These are phyloP conservation scores for Aleiodes testaceus DNA, from an alignment of 2,888 invertebrate species.

Conservation along the genomic window DNA sequence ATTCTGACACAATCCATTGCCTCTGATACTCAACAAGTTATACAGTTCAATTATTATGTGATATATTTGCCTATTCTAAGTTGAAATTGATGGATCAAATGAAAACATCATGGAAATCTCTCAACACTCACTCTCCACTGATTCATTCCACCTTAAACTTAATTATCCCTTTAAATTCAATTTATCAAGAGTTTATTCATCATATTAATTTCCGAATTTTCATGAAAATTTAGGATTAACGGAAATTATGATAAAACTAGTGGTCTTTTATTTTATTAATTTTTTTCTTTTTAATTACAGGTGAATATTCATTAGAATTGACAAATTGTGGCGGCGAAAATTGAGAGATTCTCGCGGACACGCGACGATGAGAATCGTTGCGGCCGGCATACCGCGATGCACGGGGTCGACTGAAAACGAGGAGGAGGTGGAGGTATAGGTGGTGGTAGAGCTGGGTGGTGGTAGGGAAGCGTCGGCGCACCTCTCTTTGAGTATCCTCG, in stretches of 20 bases:
- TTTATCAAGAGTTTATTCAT: neutral
- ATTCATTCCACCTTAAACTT: conserved; percentile 28
- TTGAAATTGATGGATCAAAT: neutral
- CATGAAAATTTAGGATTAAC: neutral
- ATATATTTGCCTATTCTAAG: no score
- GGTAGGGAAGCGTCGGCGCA: conserved; percentile 53
- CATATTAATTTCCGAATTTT: neutral
- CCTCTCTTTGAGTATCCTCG: conserved; percentile 47
- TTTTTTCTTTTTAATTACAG: neutral
- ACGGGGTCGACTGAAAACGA: conserved; percentile 71
- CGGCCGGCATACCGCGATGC: conserved; percentile 72
- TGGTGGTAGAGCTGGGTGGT: conserved; percentile 55
- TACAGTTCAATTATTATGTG: neutral
- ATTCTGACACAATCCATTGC: conserved; percentile 30
- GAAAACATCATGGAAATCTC: neutral
- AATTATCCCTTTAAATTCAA: neutral
- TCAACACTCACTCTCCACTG: conserved; percentile 10
- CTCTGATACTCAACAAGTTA: conserved; percentile 40
- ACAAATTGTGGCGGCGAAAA: conserved; percentile 17
- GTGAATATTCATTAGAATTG: neutral
- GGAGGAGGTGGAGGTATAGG: conserved; percentile 56
- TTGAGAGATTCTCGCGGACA: conserved; percentile 49
- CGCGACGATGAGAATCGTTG: conserved; percentile 52
- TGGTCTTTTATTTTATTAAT: neutral
- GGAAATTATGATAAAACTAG: neutral